A percentile compares a stretch with the other conserved stretches of the same genome.
Conservation (phyloP, 1,140 invertebrate species). For the Cherax quadricarinatus region DNA sequence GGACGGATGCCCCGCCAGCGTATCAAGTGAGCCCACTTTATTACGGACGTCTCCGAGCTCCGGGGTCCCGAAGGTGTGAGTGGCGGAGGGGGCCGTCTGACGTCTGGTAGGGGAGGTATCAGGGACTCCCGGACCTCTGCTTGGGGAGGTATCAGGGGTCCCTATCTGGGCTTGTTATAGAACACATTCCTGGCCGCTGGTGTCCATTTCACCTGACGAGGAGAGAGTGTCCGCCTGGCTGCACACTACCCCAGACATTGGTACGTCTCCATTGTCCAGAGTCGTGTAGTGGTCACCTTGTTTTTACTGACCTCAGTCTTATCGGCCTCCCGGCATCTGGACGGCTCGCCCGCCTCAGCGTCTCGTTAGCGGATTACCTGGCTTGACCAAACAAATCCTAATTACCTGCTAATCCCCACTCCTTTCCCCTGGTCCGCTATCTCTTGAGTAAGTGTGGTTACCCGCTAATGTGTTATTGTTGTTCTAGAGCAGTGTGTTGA, state of each 20-base stretch:
- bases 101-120: too few relatives aligned
- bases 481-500: too few relatives aligned
- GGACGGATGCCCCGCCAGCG: background rate
- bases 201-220: slow-evolving; percentile 46
- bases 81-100: too few relatives aligned
- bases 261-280: background rate
- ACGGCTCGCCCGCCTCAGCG: background rate
- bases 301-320: background rate
- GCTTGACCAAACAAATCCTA: slow-evolving; percentile 57
- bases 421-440: too few relatives aligned
- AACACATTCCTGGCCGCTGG: slow-evolving; percentile 39
- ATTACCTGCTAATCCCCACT: slow-evolving; percentile 17
- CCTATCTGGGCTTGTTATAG: slow-evolving; percentile 54
- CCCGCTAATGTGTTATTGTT: too few relatives aligned
- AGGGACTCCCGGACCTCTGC: too few relatives aligned
- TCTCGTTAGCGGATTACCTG: slow-evolving; percentile 51
- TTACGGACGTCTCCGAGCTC: background rate
- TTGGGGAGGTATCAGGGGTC: slow-evolving; percentile 6
- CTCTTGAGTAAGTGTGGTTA: slow-evolving; percentile 1
- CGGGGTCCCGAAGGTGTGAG: too few relatives aligned
- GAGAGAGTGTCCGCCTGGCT: slow-evolving; percentile 28
- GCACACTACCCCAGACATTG: background rate
- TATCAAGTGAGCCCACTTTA: background rate
- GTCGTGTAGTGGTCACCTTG: background rate
- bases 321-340: background rate